A percentile compares a stretch with the other conserved stretches of the same genome.
Evolutionary conservation across 2,113 vertebrate genomes (phyloP).

Genomic region (Ailuropoda melanoleuca): DNA sequence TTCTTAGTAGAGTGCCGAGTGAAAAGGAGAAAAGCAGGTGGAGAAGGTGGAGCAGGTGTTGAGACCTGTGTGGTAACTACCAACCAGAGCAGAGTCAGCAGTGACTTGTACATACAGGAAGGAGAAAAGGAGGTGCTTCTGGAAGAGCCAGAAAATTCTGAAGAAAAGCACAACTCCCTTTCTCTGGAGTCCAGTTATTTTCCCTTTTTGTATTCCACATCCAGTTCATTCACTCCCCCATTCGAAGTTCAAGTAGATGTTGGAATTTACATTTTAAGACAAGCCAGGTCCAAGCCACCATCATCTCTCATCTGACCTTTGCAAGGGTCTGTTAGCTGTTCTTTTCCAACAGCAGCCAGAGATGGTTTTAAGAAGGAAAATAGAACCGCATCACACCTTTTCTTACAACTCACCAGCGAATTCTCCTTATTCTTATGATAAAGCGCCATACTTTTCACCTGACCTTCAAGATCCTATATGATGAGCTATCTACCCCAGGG

Average conservation of each 20-base stretch:
- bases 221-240: background rate
- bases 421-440: background rate
- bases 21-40: background rate
- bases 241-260: background rate
- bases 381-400: background rate
- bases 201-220: background rate
- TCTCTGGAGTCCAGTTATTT: background rate
- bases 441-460: background rate
- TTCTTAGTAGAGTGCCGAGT: background rate
- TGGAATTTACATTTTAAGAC: background rate
- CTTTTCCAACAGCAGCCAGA: background rate
- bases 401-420: background rate
- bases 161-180: background rate
- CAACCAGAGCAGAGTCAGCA: background rate
- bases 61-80: background rate
- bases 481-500: background rate
- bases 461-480: background rate
- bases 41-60: background rate
- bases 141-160: background rate
- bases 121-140: background rate
- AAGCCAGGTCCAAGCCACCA: background rate
- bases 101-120: too few relatives aligned
- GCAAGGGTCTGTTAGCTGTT: background rate
- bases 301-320: background rate
- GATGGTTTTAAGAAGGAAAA: constrained; percentile 1